These are phyloP conservation scores for Thereva unica DNA, from an alignment of 2,888 invertebrate species.

Conservation along the genomic window DNA sequence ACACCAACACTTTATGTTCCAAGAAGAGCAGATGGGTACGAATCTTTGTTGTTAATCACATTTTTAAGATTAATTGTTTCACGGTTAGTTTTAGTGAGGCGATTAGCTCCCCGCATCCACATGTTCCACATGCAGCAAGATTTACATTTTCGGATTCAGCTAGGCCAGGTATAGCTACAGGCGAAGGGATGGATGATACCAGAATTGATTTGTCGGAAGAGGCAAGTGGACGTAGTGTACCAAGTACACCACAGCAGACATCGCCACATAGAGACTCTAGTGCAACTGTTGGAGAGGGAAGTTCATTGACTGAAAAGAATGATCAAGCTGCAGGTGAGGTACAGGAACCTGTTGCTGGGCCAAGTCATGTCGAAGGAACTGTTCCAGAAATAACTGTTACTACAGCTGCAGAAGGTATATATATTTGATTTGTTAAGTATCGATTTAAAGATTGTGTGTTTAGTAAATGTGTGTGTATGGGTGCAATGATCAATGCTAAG, in stretches of 20 bases:
- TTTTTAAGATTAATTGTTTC: constrained; percentile 6
- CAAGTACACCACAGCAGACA: constrained; percentile 68
- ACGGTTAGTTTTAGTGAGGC: constrained; percentile 76
- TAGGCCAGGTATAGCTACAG: constrained; percentile 52
- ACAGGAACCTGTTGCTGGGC: constrained; percentile 49
- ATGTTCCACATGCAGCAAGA: constrained; percentile 67
- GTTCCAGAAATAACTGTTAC: constrained; percentile 43
- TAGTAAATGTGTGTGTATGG: too few relatives aligned
- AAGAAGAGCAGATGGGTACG: constrained; percentile 72
- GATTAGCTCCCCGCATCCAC: constrained; percentile 86
- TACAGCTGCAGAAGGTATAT: constrained; percentile 35
- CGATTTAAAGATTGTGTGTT: neutral
- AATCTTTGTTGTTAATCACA: constrained; percentile 53
- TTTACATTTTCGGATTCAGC: constrained; percentile 67
- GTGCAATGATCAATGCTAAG: too few relatives aligned
- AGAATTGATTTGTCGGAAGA: constrained; percentile 64
- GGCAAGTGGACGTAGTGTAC: constrained; percentile 62
- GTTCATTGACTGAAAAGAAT: constrained; percentile 50
- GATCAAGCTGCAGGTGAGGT: constrained; percentile 53
- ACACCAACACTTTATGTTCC: constrained; percentile 86
- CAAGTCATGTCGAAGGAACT: constrained; percentile 38
- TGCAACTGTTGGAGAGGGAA: constrained; percentile 45
- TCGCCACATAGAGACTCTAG: constrained; percentile 59
- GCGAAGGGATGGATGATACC: constrained; percentile 74
- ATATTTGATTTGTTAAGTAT: neutral